Conservation (phyloP, 2,113 vertebrate species). For the Albula goreensis region DNA sequence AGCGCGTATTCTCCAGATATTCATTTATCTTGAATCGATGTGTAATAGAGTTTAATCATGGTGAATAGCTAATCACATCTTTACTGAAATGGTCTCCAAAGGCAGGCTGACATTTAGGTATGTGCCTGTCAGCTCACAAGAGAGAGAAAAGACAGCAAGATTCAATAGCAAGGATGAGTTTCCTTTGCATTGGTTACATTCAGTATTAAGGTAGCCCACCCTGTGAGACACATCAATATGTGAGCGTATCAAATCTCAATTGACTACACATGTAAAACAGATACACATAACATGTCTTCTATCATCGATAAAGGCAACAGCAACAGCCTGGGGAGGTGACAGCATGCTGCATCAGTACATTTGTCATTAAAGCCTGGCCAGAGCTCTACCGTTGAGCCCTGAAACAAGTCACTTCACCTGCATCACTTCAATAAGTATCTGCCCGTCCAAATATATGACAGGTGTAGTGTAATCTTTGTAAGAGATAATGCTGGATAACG, state of each 20-base stretch:
- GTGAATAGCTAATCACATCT: conserved; percentile 43
- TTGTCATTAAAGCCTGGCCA: neutral
- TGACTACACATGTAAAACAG: neutral
- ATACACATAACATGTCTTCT: neutral
- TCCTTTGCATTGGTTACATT: neutral
- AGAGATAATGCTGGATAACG: neutral
- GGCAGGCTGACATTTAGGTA: conserved; percentile 1
- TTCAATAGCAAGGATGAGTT: neutral
- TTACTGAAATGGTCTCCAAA: neutral
- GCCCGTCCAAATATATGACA: neutral
- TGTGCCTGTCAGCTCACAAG: neutral
- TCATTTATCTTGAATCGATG: conserved; percentile 28
- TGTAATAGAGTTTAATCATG: conserved; percentile 45
- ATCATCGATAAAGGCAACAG: neutral
- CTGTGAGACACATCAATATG: neutral
- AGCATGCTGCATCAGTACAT: neutral
- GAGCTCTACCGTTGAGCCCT: neutral
- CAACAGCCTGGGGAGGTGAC: neutral
- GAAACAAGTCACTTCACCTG: neutral
- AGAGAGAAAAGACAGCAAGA: neutral
- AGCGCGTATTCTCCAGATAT: conserved; percentile 39
- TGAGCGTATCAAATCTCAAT: neutral
- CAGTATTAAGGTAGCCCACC: neutral
- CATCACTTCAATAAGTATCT: neutral
- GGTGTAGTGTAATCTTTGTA: neutral